Percentiles rank a stretch among this genome's conserved stretches.
Conservation (phyloP, 2,888 invertebrate species). For the Eutolmus rufibarbis region DNA sequence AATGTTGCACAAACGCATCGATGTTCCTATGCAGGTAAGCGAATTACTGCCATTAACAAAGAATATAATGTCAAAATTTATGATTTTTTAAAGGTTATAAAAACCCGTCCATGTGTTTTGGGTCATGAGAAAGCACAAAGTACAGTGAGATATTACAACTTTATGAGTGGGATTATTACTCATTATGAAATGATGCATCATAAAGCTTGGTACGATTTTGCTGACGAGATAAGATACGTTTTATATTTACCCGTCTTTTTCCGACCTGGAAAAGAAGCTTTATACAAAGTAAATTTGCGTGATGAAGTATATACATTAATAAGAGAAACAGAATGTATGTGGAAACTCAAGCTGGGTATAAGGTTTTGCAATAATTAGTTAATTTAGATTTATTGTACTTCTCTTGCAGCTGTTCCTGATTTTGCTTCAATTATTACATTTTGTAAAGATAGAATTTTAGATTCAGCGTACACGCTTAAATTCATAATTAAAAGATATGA, state of each 20-base stretch:
- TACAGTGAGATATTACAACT: conserved; percentile 80
- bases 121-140: conserved; percentile 73
- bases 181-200: conserved; percentile 87
- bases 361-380: neutral
- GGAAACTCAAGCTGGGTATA: conserved; percentile 73
- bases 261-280: conserved; percentile 62
- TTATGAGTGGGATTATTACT: conserved; percentile 78
- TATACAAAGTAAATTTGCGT: conserved; percentile 76
- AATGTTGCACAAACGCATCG: conserved; percentile 76
- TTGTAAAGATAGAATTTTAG: conserved; percentile 73
- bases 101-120: conserved; percentile 62
- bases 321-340: conserved; percentile 82
- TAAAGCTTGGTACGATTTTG: conserved; percentile 79
- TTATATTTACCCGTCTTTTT: conserved; percentile 74
- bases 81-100: conserved; percentile 46
- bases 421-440: conserved; percentile 77
- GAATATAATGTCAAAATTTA: conserved; percentile 47
- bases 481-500: conserved; percentile 71
- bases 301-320: conserved; percentile 75
- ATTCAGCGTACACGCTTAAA: conserved; percentile 70
- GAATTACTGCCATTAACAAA: conserved; percentile 51
- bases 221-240: conserved; percentile 70
- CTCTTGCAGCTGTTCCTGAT: conserved; percentile 71
- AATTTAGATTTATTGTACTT: neutral
- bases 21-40: conserved; percentile 75